Evolutionary conservation across 2,113 vertebrate genomes (phyloP).

Genomic region (Pogona vitticeps): DNA sequence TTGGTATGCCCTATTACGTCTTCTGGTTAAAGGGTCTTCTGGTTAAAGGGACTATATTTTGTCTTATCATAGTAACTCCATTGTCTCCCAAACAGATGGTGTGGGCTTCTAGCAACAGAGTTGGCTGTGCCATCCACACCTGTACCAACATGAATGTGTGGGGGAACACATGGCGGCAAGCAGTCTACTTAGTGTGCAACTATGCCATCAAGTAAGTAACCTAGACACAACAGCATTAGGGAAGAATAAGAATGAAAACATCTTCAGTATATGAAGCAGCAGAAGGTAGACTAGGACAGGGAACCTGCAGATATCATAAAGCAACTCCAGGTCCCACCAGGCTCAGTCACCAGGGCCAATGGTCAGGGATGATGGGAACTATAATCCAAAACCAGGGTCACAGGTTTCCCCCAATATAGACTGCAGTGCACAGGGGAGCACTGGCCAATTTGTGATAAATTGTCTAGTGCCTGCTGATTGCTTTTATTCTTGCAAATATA

Average conservation of each 20-base stretch:
- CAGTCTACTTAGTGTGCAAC: conserved; percentile 88
- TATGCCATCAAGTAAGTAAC: conserved; percentile 90
- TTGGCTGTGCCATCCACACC: conserved; percentile 85
- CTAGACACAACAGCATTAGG: too few relatives aligned
- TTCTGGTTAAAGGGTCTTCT: rapidly evolving
- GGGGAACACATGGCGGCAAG: conserved; percentile 82
- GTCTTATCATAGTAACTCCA: neutral
- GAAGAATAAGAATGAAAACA: too few relatives aligned
- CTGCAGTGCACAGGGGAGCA: too few relatives aligned
- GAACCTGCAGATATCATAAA: too few relatives aligned
- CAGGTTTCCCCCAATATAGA: neutral
- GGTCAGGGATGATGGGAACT: neutral
- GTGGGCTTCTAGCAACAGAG: conserved; percentile 87
- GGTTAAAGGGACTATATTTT: rapidly evolving
- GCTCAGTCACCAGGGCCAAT: neutral
- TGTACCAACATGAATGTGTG: conserved; percentile 84
- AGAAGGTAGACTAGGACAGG: neutral
- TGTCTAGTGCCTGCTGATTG: neutral
- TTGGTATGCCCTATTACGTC: rapidly evolving
- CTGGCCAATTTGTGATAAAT: neutral
- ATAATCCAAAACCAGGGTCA: neutral
- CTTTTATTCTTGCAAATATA: neutral
- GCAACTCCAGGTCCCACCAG: too few relatives aligned
- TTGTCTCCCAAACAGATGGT: conserved; percentile 83
- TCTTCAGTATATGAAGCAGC: too few relatives aligned